Evolutionary conservation across 1,140 invertebrate genomes (phyloP).

Genomic region (Spodoptera litura): DNA sequence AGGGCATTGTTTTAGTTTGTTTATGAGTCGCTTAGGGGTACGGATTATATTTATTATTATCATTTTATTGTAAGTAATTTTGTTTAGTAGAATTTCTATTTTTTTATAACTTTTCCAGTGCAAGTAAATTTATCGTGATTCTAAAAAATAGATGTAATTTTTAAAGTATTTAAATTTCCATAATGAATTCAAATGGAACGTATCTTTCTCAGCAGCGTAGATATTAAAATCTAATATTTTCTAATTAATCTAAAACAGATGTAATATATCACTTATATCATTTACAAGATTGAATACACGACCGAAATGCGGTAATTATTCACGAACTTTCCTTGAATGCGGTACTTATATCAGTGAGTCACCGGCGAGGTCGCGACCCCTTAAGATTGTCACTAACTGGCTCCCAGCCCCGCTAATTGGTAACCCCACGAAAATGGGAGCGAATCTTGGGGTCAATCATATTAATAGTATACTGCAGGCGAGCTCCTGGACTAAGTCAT

Average conservation of each 20-base stretch:
- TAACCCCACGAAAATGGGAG: conserved; percentile 19
- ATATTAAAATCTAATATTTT: not conserved
- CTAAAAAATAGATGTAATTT: no score
- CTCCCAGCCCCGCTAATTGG: conserved; percentile 15
- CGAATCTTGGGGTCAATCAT: conserved; percentile 22
- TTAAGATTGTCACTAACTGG: conserved; percentile 15
- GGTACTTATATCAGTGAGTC: not conserved
- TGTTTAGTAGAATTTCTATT: no score
- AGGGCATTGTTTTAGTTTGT: no score
- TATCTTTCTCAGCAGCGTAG: no score
- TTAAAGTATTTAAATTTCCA: no score
- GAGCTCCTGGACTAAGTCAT: not conserved
- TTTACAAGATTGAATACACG: not conserved
- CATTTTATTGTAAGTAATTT: no score
- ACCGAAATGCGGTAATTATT: not conserved
- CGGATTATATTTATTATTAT: no score
- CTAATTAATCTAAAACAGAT: not conserved
- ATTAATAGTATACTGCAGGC: not conserved
- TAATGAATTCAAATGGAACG: no score
- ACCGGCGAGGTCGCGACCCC: conserved; percentile 16
- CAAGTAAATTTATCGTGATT: no score
- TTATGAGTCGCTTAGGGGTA: no score
- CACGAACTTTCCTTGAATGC: conserved; percentile 12
- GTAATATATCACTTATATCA: not conserved
- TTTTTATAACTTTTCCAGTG: no score